Percentiles rank a stretch among this genome's conserved stretches.
phyloP scores from a whole-genome alignment of 2,888 invertebrate genomes.

The Cylindroiulus punctatus region DNA sequence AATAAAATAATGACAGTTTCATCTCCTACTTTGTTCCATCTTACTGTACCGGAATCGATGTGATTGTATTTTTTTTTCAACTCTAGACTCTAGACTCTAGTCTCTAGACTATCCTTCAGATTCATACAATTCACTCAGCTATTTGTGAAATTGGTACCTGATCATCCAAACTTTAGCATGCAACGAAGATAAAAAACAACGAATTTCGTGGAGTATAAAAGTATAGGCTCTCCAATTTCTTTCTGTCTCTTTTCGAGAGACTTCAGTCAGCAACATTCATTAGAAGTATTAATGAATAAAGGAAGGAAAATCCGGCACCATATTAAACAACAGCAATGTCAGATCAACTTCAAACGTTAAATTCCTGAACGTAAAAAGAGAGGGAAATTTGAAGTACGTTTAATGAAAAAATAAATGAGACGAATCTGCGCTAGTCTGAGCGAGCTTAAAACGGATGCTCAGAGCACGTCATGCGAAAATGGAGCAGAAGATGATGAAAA shows the following conservation, averaged over 20 bases:
- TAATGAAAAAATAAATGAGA: conserved; percentile 24
- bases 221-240: not conserved
- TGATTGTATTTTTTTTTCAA: too few species aligned
- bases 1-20: too few species aligned
- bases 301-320: not conserved
- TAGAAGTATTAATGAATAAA: not conserved
- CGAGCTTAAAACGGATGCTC: not conserved
- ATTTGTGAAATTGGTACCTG: too few species aligned
- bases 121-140: too few species aligned
- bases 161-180: too few species aligned
- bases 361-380: not conserved
- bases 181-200: too few species aligned
- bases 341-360: not conserved
- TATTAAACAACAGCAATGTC: not conserved
- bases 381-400: conserved; percentile 8
- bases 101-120: too few species aligned
- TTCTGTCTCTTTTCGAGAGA: not conserved
- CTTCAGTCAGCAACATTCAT: not conserved
- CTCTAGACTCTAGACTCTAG: too few species aligned
- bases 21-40: too few species aligned
- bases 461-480: conserved; percentile 16
- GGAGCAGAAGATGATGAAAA: not conserved
- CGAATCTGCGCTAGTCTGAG: not conserved
- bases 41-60: too few species aligned
- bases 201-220: too few species aligned